These are phyloP conservation scores for Apogon talboti DNA, from an alignment of 2,797 vertebrate genomes.

Conservation along the genomic window DNA sequence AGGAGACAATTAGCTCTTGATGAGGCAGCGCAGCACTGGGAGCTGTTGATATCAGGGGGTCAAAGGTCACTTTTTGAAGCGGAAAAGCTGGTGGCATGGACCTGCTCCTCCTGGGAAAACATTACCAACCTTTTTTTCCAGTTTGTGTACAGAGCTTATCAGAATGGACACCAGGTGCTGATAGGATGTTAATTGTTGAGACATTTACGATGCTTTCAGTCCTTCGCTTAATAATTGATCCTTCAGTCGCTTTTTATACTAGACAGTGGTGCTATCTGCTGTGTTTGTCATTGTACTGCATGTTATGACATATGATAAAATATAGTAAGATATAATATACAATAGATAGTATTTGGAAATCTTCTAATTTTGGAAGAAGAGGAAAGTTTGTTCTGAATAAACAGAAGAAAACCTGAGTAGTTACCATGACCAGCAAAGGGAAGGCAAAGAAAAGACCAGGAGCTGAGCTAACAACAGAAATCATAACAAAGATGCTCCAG, in stretches of 20 bases:
- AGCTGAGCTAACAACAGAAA: neutral
- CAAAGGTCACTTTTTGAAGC: slow-evolving; percentile 73
- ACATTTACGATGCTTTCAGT: slow-evolving; percentile 1
- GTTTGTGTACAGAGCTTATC: slow-evolving; percentile 51
- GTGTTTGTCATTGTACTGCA: neutral
- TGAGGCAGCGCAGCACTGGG: slow-evolving; percentile 49
- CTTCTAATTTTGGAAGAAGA: neutral
- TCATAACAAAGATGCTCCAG: slow-evolving; percentile 13
- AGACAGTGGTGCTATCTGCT: neutral
- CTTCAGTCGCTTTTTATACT: neutral
- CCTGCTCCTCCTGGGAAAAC: slow-evolving; percentile 61
- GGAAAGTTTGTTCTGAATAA: slow-evolving; percentile 2
- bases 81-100: slow-evolving; percentile 61
- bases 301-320: neutral
- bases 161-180: slow-evolving; percentile 62
- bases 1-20: slow-evolving; percentile 70
- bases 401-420: neutral
- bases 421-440: slow-evolving; percentile 7
- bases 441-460: slow-evolving; percentile 5
- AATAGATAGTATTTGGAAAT: neutral
- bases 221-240: neutral
- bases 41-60: slow-evolving; percentile 68
- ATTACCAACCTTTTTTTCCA: slow-evolving; percentile 51
- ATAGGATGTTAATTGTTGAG: slow-evolving; percentile 48
- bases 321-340: too few species aligned